phyloP scores from a whole-genome alignment of 1,140 invertebrate genomes.

The Radopholus similis region DNA sequence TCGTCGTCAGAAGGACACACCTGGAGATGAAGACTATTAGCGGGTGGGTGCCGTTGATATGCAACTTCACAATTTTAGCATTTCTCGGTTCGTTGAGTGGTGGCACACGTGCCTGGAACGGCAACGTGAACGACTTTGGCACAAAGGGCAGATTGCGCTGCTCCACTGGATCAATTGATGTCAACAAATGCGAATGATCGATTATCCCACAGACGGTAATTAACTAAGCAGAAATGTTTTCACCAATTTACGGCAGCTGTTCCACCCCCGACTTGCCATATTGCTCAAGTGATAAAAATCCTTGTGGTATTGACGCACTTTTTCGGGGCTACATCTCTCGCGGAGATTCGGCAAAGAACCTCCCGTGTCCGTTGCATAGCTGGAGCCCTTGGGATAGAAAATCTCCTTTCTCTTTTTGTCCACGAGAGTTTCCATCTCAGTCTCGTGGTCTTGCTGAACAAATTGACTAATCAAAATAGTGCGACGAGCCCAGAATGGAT shows the following conservation, averaged over 20 bases:
- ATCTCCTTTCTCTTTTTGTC: conserved; percentile 32
- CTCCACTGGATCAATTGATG: conserved; percentile 64
- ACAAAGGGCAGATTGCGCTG: conserved; percentile 69
- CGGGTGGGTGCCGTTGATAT: too few species aligned
- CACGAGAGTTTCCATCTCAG: conserved; percentile 52
- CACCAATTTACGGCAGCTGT: too few species aligned
- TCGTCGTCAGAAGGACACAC: conserved; percentile 81
- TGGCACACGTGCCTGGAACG: conserved; percentile 68
- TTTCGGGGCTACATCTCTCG: conserved; percentile 74
- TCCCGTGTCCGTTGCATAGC: conserved; percentile 72
- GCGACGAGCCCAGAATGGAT: not conserved
- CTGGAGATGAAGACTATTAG: too few species aligned
- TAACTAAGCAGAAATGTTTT: conserved; percentile 57
- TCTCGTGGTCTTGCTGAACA: conserved; percentile 66
- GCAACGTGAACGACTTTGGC: conserved; percentile 35
- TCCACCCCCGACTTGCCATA: conserved; percentile 75
- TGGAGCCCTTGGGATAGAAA: conserved; percentile 35
- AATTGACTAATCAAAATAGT: too few species aligned
- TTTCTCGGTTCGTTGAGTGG: conserved; percentile 63
- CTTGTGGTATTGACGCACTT: conserved; percentile 77
- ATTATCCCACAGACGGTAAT: conserved; percentile 79
- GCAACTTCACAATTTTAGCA: conserved; percentile 55
- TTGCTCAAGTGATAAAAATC: conserved; percentile 86
- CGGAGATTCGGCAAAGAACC: conserved; percentile 67
- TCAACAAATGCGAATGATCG: conserved; percentile 62